A percentile compares a stretch with the other conserved stretches of the same genome.
Evolutionary conservation across 2,797 vertebrate species (phyloP).

Genomic region (Parotocinclus haroldoi): DNA sequence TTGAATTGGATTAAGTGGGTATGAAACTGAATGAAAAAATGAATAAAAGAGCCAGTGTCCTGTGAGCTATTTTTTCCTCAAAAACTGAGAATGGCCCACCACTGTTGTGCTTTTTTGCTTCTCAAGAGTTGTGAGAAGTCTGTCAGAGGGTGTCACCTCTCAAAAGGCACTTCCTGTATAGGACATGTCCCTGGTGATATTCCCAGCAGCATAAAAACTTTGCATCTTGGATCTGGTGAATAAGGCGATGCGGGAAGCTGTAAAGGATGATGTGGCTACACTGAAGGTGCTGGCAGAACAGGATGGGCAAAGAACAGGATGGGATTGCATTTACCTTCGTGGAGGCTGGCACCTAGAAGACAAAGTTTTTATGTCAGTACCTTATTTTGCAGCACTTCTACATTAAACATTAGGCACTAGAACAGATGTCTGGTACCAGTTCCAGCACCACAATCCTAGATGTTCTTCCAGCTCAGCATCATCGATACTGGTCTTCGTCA

Average conservation of each 20-base stretch:
- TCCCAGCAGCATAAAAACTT: slow-evolving; percentile 56
- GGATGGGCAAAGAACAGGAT: slow-evolving; percentile 57
- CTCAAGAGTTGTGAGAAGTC: slow-evolving; percentile 51
- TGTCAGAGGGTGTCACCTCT: slow-evolving; percentile 47
- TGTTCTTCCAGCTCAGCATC: no score
- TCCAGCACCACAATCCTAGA: no score
- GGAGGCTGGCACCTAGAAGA: slow-evolving; percentile 73
- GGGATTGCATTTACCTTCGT: slow-evolving; percentile 70
- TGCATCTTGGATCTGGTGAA: slow-evolving; percentile 58
- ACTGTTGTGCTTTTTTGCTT: slow-evolving; percentile 73
- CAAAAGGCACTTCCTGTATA: slow-evolving; percentile 54
- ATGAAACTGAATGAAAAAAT: no score
- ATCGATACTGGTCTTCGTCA: no score
- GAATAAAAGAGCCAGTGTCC: slow-evolving; percentile 31
- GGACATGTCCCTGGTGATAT: slow-evolving; percentile 53
- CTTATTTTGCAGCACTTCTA: no score
- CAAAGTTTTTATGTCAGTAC: slow-evolving; percentile 15
- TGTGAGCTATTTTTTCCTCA: slow-evolving; percentile 50
- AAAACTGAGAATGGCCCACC: slow-evolving; percentile 55
- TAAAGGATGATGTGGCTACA: slow-evolving; percentile 42
- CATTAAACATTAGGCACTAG: no score
- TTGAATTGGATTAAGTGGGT: no score
- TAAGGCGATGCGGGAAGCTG: slow-evolving; percentile 52
- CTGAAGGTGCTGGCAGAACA: slow-evolving; percentile 62
- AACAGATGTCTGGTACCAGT: no score